Percentiles rank a stretch among this genome's conserved stretches.
Conservation (phyloP, 2,797 vertebrate species). For the Tolypeutes matacus region DNA sequence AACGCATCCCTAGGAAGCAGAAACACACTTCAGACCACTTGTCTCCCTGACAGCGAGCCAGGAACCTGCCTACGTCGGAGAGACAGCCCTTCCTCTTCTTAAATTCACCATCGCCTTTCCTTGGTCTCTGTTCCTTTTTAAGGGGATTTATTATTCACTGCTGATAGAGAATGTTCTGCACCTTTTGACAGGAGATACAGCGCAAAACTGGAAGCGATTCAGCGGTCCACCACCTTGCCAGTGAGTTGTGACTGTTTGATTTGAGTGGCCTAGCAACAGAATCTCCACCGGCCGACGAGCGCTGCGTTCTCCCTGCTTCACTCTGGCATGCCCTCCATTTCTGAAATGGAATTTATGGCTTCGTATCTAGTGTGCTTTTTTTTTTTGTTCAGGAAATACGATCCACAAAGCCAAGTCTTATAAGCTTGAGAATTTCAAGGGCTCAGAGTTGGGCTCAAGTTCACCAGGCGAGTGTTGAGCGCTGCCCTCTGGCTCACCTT, state of each 20-base stretch:
- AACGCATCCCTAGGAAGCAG: not conserved
- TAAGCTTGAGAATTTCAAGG: constrained; percentile 83
- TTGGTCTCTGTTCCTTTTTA: constrained; percentile 69
- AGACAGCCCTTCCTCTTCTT: not conserved
- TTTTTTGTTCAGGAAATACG: constrained; percentile 83
- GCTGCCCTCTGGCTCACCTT: constrained; percentile 89
- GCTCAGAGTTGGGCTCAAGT: constrained; percentile 61
- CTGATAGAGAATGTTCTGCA: constrained; percentile 73
- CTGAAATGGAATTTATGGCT: constrained; percentile 87
- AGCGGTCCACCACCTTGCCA: constrained; percentile 77
- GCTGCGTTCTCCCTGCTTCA: not conserved
- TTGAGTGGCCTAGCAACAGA: constrained; percentile 78
- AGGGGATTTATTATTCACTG: constrained; percentile 68
- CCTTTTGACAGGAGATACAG: constrained; percentile 79
- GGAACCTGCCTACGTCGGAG: not conserved
- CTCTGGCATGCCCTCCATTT: constrained; percentile 80
- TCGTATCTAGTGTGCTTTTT: constrained; percentile 78
- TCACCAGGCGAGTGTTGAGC: constrained; percentile 78
- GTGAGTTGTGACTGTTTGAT: constrained; percentile 83
- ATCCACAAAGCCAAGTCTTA: constrained; percentile 84
- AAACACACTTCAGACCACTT: not conserved
- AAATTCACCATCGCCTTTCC: rapidly evolving
- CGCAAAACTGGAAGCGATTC: constrained; percentile 72
- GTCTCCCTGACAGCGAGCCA: not conserved
- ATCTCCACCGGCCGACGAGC: constrained; percentile 67